A percentile compares a stretch with the other conserved stretches of the same genome.
Conservation (phyloP, 2,797 vertebrate genomes). For the Clarias pachynema region DNA sequence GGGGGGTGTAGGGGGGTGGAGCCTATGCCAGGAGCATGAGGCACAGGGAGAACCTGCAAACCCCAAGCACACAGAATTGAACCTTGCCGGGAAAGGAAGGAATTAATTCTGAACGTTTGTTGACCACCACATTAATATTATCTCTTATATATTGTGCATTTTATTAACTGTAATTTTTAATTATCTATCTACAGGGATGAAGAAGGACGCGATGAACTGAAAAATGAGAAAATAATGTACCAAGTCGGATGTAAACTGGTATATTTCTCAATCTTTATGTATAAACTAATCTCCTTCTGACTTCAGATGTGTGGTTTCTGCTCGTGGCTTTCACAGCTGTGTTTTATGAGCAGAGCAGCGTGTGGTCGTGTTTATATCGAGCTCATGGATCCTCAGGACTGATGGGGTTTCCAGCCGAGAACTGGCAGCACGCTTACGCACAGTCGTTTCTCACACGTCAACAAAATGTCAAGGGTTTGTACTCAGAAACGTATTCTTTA, state of each 20-base stretch:
- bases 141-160: background rate
- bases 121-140: background rate
- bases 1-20: no score
- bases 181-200: conserved; percentile 39
- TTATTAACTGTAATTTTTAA: background rate
- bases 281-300: background rate
- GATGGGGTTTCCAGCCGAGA: conserved; percentile 37
- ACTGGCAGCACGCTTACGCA: conserved; percentile 34
- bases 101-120: no score
- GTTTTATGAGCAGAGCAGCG: conserved; percentile 33
- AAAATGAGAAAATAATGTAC: background rate
- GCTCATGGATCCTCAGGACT: conserved; percentile 26
- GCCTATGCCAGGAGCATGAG: no score
- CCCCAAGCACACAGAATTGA: no score
- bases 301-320: background rate
- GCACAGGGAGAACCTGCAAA: no score
- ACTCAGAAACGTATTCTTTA: background rate
- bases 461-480: background rate
- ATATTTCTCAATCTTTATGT: conserved; percentile 8
- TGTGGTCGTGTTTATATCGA: conserved; percentile 46
- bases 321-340: conserved; percentile 3
- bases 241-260: conserved; percentile 6
- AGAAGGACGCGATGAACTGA: background rate
- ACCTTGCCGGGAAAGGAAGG: no score
- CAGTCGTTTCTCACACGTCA: conserved; percentile 10